Conservation (phyloP, 2,888 invertebrate species). For the Halocaridina rubra region DNA sequence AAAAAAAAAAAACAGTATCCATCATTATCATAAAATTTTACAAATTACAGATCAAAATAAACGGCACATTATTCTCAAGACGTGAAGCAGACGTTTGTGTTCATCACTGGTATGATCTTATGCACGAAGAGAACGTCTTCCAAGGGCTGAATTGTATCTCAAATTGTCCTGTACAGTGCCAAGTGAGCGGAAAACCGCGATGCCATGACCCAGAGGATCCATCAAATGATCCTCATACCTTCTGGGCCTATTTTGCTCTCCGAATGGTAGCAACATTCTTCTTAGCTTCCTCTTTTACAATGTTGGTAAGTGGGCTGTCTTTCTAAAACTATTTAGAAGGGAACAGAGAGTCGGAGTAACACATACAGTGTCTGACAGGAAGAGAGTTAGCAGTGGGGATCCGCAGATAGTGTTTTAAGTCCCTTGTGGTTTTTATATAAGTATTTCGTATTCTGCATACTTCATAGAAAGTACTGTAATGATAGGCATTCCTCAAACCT, state of each 20-base stretch:
- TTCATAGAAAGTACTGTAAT: too few relatives aligned
- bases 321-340: too few relatives aligned
- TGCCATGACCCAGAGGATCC: not conserved
- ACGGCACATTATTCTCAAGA: not conserved
- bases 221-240: conserved; percentile 68
- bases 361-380: too few relatives aligned
- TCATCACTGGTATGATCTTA: not conserved
- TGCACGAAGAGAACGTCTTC: not conserved
- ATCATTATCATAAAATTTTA: too few relatives aligned
- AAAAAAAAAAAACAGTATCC: too few relatives aligned
- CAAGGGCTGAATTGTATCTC: not conserved
- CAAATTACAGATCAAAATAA: not conserved
- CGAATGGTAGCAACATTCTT: conserved; percentile 84
- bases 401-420: not conserved
- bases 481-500: too few relatives aligned
- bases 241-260: conserved; percentile 85
- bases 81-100: not conserved
- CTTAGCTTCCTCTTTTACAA: conserved; percentile 85
- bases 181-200: not conserved
- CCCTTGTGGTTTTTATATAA: not conserved
- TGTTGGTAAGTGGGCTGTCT: conserved; percentile 73
- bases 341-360: too few relatives aligned
- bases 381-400: too few relatives aligned
- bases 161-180: not conserved
- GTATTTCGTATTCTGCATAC: too few relatives aligned